A percentile compares a stretch with the other conserved stretches of the same genome.
Conservation (phyloP, 1,140 invertebrate genomes). For the Lordiphosa clarofinis region DNA sequence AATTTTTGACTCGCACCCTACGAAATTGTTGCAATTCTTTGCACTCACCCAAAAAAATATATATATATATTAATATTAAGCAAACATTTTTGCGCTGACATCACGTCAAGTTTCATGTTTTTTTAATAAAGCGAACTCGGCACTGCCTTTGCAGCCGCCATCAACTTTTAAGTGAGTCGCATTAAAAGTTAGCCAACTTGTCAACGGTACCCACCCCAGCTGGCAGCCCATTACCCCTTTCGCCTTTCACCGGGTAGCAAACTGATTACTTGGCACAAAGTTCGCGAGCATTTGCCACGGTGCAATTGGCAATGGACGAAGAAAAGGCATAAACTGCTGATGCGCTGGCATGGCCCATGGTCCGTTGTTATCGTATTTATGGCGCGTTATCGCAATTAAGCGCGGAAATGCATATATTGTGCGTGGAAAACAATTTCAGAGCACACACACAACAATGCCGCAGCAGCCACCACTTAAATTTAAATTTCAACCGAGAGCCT, state of each 20-base stretch:
- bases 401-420: slow-evolving; percentile 53
- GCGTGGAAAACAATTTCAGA: slow-evolving; percentile 43
- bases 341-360: slow-evolving; percentile 16
- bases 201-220: slow-evolving; percentile 42
- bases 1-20: background rate
- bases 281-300: slow-evolving; percentile 27
- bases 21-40: slow-evolving; percentile 20
- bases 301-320: slow-evolving; percentile 16
- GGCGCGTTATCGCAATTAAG: slow-evolving; percentile 54
- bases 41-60: slow-evolving; percentile 3
- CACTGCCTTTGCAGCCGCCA: slow-evolving; percentile 23
- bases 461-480: slow-evolving; percentile 29
- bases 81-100: slow-evolving; percentile 36
- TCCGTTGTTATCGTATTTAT: slow-evolving; percentile 52
- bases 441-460: slow-evolving; percentile 27
- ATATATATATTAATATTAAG: slow-evolving; percentile 15
- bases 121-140: slow-evolving; percentile 48
- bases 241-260: slow-evolving; percentile 38
- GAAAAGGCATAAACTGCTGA: slow-evolving; percentile 28
- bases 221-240: slow-evolving; percentile 2
- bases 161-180: slow-evolving; percentile 69
- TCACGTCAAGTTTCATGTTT: slow-evolving; percentile 35
- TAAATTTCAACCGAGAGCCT: slow-evolving; percentile 32
- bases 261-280: slow-evolving; percentile 55
- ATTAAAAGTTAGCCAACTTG: slow-evolving; percentile 75